Evolutionary conservation across 2,797 vertebrate genomes (phyloP).

Genomic region (Brotula barbata): DNA sequence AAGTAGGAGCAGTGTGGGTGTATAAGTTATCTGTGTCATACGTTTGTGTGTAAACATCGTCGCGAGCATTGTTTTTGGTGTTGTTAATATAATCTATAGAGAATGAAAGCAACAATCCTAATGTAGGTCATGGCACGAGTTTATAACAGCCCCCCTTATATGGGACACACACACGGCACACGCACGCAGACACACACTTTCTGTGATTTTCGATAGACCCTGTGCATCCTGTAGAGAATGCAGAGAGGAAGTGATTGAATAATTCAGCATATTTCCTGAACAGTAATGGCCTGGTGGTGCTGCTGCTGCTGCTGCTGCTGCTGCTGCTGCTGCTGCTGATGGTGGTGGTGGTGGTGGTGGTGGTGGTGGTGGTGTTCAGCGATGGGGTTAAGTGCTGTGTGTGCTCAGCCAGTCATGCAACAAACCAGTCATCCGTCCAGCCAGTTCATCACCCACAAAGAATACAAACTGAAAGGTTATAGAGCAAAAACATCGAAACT

Average conservation of each 20-base stretch:
- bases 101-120: neutral
- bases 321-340: no score
- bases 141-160: constrained; percentile 11
- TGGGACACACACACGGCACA: constrained; percentile 14
- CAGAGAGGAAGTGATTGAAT: constrained; percentile 74
- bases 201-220: constrained; percentile 50
- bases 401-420: constrained; percentile 50
- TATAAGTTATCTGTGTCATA: no score
- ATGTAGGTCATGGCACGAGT: constrained; percentile 53
- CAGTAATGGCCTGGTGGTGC: constrained; percentile 68
- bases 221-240: constrained; percentile 62
- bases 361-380: constrained; percentile 58
- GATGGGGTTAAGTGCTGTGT: constrained; percentile 67
- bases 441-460: constrained; percentile 1
- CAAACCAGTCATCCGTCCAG: constrained; percentile 18
- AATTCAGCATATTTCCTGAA: constrained; percentile 77
- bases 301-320: no score
- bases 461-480: no score
- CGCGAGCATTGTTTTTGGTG: no score
- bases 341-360: constrained; percentile 51
- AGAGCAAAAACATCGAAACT: no score
- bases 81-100: neutral
- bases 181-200: constrained; percentile 27
- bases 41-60: no score
- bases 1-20: no score